These are phyloP conservation scores for Chrysomallon squamiferum DNA, from an alignment of 1,140 invertebrate genomes.

Conservation along the genomic window DNA sequence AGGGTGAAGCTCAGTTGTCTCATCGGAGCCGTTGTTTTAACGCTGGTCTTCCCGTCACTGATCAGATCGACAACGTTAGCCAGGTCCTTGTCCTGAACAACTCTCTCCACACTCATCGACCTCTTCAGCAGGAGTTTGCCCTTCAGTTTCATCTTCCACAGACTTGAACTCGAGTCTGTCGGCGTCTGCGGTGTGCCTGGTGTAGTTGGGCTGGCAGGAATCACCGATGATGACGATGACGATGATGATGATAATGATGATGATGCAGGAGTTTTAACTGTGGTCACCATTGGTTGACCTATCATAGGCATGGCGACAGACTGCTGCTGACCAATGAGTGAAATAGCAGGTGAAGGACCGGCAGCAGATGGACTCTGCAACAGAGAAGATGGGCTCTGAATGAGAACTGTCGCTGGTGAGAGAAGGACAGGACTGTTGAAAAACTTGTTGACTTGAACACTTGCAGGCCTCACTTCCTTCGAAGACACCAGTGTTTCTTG, in stretches of 20 bases:
- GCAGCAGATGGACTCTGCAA: too few relatives aligned
- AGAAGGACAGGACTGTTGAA: too few relatives aligned
- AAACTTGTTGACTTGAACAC: too few relatives aligned
- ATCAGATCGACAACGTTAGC: constrained; percentile 1
- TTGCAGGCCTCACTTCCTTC: too few relatives aligned
- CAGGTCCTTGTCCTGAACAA: neutral
- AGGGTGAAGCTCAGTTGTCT: neutral
- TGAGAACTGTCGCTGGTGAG: too few relatives aligned
- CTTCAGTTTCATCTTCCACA: constrained; percentile 43
- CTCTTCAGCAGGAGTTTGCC: constrained; percentile 53
- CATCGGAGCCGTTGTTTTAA: neutral
- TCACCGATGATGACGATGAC: neutral
- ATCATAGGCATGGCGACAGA: constrained; percentile 15
- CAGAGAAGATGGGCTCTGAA: too few relatives aligned
- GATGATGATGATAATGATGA: neutral
- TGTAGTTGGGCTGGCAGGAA: constrained; percentile 13
- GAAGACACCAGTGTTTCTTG: too few relatives aligned
- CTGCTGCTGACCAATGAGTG: too few relatives aligned
- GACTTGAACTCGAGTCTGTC: constrained; percentile 4
- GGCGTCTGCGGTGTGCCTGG: constrained; percentile 24
- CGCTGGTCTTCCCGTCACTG: neutral
- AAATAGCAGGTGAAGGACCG: too few relatives aligned
- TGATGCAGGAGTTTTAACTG: neutral
- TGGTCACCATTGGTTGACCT: constrained; percentile 33
- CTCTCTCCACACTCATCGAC: constrained; percentile 53